Evolutionary conservation across 2,113 vertebrate genomes (phyloP).

Genomic region (Isurus oxyrinchus): DNA sequence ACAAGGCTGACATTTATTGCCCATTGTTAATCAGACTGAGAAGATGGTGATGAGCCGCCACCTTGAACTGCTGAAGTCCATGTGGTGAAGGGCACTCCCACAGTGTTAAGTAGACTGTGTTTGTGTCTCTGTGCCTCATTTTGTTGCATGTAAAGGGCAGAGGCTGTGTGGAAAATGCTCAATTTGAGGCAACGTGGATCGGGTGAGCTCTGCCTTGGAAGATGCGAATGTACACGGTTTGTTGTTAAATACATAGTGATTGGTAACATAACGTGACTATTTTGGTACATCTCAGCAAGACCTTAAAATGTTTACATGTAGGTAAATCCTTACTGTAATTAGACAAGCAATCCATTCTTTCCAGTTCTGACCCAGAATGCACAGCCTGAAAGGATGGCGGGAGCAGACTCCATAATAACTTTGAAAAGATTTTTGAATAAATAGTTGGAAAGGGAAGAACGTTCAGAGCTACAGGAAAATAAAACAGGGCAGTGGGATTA

Average conservation of each 20-base stretch:
- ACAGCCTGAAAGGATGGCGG: not conserved
- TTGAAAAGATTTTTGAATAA: not conserved
- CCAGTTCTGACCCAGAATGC: not conserved
- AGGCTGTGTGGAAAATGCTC: not conserved
- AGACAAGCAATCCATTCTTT: not conserved
- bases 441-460: not conserved
- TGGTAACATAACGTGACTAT: not conserved
- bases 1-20: not conserved
- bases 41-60: not conserved
- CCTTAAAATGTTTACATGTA: not conserved
- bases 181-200: not conserved
- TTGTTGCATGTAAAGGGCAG: not conserved
- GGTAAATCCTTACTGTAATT: not conserved
- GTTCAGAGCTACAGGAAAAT: not conserved
- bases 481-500: not conserved
- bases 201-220: not conserved
- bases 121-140: not conserved
- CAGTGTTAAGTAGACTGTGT: not conserved
- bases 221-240: not conserved
- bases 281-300: not conserved
- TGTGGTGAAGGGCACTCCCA: not conserved
- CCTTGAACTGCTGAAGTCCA: not conserved
- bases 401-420: not conserved
- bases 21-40: not conserved
- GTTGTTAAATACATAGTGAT: not conserved